Evolutionary conservation across 2,797 vertebrate species (phyloP).

Genomic region (Neosilurus mollespiculum): DNA sequence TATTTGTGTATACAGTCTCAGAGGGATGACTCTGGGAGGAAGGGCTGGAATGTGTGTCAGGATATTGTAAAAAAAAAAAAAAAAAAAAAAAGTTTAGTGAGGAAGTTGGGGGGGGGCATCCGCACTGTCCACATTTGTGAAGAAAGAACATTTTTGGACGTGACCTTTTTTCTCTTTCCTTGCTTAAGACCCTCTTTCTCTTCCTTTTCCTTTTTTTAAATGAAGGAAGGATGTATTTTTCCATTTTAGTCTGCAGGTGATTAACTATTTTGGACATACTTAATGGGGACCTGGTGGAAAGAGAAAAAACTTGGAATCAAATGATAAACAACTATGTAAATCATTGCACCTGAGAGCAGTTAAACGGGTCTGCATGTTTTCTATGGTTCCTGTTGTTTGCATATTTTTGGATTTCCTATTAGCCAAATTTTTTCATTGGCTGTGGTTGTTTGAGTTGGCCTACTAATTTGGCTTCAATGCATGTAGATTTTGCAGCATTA

Average conservation of each 20-base stretch:
- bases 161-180: constrained; percentile 25
- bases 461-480: constrained; percentile 28
- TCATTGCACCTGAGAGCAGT: constrained; percentile 73
- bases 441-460: constrained; percentile 57
- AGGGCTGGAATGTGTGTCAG: constrained; percentile 61
- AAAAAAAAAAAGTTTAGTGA: constrained; percentile 59
- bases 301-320: constrained; percentile 60
- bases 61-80: constrained; percentile 60
- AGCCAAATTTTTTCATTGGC: constrained; percentile 25
- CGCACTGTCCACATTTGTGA: constrained; percentile 55
- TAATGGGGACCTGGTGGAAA: constrained; percentile 55
- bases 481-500: neutral
- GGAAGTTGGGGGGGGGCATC: constrained; percentile 63
- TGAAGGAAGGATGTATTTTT: constrained; percentile 54
- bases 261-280: constrained; percentile 69
- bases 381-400: constrained; percentile 65
- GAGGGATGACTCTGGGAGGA: constrained; percentile 50
- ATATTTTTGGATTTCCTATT: constrained; percentile 52
- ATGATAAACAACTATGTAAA: constrained; percentile 71
- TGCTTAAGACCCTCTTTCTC: constrained; percentile 27
- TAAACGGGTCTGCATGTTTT: constrained; percentile 58
- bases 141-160: constrained; percentile 56
- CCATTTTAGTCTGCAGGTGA: constrained; percentile 63
- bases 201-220: constrained; percentile 36
- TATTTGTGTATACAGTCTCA: constrained; percentile 20